Percentiles rank a stretch among this genome's conserved stretches.
Conservation (phyloP, 1,140 invertebrate species). For the Drosophila burlai region DNA sequence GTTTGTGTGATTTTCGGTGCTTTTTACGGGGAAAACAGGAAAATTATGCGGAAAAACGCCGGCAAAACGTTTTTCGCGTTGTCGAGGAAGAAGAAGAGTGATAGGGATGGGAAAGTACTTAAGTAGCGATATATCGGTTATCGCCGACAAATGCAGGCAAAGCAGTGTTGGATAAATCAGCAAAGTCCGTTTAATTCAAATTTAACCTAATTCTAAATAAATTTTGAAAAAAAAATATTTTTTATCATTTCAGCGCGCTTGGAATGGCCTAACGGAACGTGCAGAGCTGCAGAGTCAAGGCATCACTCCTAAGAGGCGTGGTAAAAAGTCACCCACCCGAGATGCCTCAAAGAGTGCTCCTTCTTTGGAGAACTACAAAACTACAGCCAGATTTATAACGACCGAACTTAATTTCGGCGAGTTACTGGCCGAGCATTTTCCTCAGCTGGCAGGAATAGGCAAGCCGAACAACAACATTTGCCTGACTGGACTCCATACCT, state of each 20-base stretch:
- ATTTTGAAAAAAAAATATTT: slow-evolving; percentile 1
- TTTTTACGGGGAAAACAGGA: slow-evolving; percentile 36
- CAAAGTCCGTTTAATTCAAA: not conserved
- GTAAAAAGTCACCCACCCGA: slow-evolving; percentile 43
- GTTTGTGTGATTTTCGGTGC: slow-evolving; percentile 44
- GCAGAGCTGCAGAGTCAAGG: slow-evolving; percentile 70
- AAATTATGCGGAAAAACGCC: slow-evolving; percentile 45
- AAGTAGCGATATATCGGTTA: not conserved
- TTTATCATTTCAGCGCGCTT: slow-evolving; percentile 75
- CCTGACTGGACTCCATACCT: slow-evolving; percentile 94
- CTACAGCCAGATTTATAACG: slow-evolving; percentile 85
- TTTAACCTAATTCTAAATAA: not conserved
- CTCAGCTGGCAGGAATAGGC: slow-evolving; percentile 31
- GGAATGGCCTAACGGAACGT: slow-evolving; percentile 85
- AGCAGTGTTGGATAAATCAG: slow-evolving; percentile 20
- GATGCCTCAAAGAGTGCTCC: slow-evolving; percentile 2
- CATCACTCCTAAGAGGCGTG: slow-evolving; percentile 61
- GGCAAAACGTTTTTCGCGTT: slow-evolving; percentile 66
- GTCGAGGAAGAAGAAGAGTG: slow-evolving; percentile 43
- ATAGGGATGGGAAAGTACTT: slow-evolving; percentile 7
- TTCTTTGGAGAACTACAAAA: slow-evolving; percentile 84
- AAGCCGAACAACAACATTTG: slow-evolving; percentile 84
- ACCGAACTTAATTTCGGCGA: slow-evolving; percentile 86
- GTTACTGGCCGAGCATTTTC: slow-evolving; percentile 86
- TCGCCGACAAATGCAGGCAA: not conserved